Evolutionary conservation across 2,888 invertebrate species (phyloP).

Genomic region (Drosophila rellima): DNA sequence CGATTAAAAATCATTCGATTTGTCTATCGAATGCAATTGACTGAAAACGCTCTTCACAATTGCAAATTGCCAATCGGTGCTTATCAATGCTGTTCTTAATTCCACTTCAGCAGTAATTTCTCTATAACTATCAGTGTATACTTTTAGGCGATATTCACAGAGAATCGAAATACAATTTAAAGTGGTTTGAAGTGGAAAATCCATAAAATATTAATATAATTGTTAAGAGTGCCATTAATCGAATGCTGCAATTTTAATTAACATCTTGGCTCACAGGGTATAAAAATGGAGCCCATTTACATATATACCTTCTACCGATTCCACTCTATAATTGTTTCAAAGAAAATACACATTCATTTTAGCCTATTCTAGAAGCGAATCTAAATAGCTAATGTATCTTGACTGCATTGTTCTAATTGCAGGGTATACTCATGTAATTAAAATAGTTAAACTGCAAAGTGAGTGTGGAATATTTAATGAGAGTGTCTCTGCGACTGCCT

Average conservation of each 20-base stretch:
- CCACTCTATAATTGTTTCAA: neutral
- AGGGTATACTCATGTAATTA: neutral
- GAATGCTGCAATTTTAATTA: neutral
- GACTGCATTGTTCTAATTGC: neutral
- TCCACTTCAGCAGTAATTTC: slow-evolving; percentile 2
- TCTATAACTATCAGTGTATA: neutral
- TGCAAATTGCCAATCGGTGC: slow-evolving; percentile 7
- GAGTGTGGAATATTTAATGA: neutral
- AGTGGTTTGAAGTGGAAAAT: neutral
- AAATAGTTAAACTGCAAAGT: neutral
- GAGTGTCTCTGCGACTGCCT: neutral
- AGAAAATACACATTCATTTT: neutral
- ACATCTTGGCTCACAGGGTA: too few relatives aligned
- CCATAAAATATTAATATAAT: too few relatives aligned
- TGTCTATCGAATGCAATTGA: slow-evolving; percentile 34
- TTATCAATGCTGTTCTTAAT: slow-evolving; percentile 1
- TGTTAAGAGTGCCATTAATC: too few relatives aligned
- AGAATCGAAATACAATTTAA: neutral
- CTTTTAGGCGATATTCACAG: neutral
- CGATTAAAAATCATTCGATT: neutral
- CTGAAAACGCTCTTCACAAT: slow-evolving; percentile 12
- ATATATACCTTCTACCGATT: too few relatives aligned
- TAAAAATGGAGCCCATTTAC: too few relatives aligned
- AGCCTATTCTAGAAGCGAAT: neutral
- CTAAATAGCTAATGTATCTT: neutral